A percentile compares a stretch with the other conserved stretches of the same genome.
phyloP scores from a whole-genome alignment of 2,888 invertebrate species.

The Hecatera dysodea region DNA sequence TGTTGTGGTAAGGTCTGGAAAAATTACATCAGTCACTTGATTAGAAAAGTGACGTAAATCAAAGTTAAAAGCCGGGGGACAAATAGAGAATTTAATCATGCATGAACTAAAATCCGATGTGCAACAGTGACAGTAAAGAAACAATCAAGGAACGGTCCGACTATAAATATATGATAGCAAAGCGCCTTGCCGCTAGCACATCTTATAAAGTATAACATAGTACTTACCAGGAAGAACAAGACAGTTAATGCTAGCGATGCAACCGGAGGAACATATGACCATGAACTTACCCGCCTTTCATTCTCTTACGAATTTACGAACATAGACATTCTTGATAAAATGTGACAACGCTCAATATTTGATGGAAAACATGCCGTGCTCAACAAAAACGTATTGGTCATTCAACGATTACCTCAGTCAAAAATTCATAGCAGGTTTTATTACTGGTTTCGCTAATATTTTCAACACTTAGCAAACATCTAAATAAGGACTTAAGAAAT shows the following conservation, averaged over 20 bases:
- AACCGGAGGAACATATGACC: constrained; percentile 16
- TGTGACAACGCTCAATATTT: background rate
- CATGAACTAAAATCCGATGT: background rate
- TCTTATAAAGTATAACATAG: background rate
- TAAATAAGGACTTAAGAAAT: background rate
- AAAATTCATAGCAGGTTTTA: background rate
- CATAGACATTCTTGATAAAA: background rate
- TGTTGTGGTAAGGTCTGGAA: no score
- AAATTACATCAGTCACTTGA: no score
- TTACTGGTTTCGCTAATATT: background rate
- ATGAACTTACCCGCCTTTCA: constrained; percentile 5
- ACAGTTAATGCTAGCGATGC: background rate
- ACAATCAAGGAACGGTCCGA: constrained; percentile 24
- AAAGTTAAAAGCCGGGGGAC: background rate
- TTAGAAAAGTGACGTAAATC: no score
- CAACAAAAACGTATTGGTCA: background rate
- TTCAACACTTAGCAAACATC: background rate
- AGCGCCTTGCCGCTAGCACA: constrained; percentile 26
- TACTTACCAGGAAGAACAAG: background rate
- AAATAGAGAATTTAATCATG: background rate
- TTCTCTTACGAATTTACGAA: background rate
- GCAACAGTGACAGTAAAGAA: background rate
- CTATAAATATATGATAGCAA: background rate
- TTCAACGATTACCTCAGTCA: background rate
- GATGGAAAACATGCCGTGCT: background rate